These are phyloP conservation scores for Python bivittatus DNA, from an alignment of 2,113 vertebrate genomes.

Conservation along the genomic window DNA sequence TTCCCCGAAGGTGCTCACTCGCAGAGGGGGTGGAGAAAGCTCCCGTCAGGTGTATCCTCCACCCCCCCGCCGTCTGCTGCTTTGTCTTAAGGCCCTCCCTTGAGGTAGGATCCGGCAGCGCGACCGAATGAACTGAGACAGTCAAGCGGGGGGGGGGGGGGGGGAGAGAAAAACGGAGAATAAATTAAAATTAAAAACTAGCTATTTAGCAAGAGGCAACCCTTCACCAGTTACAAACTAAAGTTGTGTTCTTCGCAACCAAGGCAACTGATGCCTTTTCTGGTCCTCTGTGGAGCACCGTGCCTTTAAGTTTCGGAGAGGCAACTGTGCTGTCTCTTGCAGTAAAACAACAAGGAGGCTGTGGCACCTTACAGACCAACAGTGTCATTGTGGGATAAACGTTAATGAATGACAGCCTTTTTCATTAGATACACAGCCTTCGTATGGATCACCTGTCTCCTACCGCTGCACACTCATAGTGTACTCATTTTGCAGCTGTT, in stretches of 20 bases:
- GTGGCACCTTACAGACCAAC: background rate
- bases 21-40: slow-evolving; percentile 32
- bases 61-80: slow-evolving; percentile 2
- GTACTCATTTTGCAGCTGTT: background rate
- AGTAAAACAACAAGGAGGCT: background rate
- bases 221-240: background rate
- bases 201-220: too few species aligned
- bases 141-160: background rate
- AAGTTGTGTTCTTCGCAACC: background rate
- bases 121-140: background rate
- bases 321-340: background rate
- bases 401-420: background rate
- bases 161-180: background rate
- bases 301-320: background rate
- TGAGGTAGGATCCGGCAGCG: background rate
- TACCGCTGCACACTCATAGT: background rate
- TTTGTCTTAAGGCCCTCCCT: background rate
- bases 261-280: background rate
- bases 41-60: slow-evolving; percentile 16
- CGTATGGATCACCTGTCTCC: background rate
- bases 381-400: background rate
- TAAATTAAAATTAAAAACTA: background rate
- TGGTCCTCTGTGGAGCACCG: background rate
- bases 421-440: background rate
- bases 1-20: background rate